Base-by-base conservation (phyloP, 2,113 vertebrate species). In the Notiomystis cincta region DNA sequence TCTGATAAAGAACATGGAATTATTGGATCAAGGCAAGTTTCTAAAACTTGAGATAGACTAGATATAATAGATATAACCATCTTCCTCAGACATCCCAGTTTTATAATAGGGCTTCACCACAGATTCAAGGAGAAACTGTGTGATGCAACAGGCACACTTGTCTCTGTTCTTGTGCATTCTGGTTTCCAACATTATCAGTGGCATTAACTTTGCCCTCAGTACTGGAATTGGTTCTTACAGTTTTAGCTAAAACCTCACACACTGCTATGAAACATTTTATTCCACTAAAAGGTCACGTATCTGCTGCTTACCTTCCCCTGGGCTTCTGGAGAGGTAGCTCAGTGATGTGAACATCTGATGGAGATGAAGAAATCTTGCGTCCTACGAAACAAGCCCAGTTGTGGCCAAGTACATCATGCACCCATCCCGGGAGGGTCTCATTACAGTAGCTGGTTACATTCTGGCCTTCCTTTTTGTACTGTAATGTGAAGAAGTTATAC, bases 361-460 rank as follows among this genome's bases (percentile, higher is more conserved):
- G 72, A 24, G 98, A 62, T 4, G 97, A 61, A 4, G 96, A 96
- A 38, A 98, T 88, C 82, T 98, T 99, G 87, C 97, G 98, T 44
- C 98, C 99, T 0, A 93, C 94, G 84, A 99, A 99, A 95, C 99
- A 99, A 35, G 98, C 99, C 99, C 99, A 99, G 86, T 99, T 99
- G 84, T 94, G 98, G 25, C 99, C 99, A 95, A 99, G 96, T 7
- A 99, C 98, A 60, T 99, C 99, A 50, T 99, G 99, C 9, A 99
- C 99, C 99, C 99, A 99, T 48, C 99, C 99, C 6, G 98, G 97
- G 12, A 99, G 85, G 4, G 99, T 99, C 94, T 99, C 99, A 20
- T 99, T 98, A 95, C 99, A 99, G 88, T 98, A 99, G 90, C 99
- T 99, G 90, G 98, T 99, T 60, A 99, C 98, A 27, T 97, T 97